phyloP scores from a whole-genome alignment of 1,140 invertebrate genomes.

The Rhopalosiphum padi region DNA sequence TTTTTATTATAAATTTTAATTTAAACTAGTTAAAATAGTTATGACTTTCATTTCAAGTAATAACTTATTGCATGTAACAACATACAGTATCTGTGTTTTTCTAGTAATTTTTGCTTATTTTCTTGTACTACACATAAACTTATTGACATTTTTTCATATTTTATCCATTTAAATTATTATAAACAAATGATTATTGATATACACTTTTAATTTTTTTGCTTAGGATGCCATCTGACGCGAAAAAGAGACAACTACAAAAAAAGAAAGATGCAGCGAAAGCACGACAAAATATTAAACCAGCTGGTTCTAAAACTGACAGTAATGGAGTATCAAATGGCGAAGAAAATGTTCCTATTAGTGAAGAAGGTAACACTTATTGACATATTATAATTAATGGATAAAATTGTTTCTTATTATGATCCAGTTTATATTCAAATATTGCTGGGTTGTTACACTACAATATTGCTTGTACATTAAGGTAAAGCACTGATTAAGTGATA shows the following conservation, averaged over 20 bases:
- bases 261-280: slow-evolving; percentile 94
- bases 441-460: neutral
- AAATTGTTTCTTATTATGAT: neutral
- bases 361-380: slow-evolving; percentile 61
- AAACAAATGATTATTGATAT: neutral
- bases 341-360: slow-evolving; percentile 62
- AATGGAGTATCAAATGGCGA: slow-evolving; percentile 64
- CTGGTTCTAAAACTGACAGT: slow-evolving; percentile 63
- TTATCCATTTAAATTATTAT: neutral
- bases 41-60: neutral
- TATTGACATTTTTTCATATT: neutral
- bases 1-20: neutral
- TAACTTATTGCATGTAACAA: neutral
- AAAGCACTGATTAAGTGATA: neutral
- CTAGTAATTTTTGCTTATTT: neutral
- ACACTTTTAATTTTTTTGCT: neutral
- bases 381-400: neutral
- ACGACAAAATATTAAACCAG: slow-evolving; percentile 71
- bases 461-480: neutral
- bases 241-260: slow-evolving; percentile 95
- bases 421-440: neutral
- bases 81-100: neutral
- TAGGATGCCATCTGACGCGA: slow-evolving; percentile 93
- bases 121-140: neutral
- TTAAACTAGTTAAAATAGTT: neutral